A percentile compares a stretch with the other conserved stretches of the same genome.
Conservation (phyloP, 2,797 vertebrate species). For the Arnoldichthys spilopterus region DNA sequence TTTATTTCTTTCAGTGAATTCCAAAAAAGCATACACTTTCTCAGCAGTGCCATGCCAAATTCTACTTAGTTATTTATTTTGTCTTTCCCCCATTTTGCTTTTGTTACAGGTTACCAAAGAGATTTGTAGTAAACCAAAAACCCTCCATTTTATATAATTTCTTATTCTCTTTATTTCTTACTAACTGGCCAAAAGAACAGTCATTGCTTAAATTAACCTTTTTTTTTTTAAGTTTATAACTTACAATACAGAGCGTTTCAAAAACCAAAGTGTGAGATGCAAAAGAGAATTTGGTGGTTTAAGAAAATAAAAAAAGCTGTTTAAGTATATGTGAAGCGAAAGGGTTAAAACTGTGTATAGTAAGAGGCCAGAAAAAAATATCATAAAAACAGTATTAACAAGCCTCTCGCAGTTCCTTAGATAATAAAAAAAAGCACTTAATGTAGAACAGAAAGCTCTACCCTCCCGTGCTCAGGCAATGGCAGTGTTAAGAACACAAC, state of each 20-base stretch:
- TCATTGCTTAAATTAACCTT: slow-evolving; percentile 67
- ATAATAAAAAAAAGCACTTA: slow-evolving; percentile 74
- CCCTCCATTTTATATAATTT: slow-evolving; percentile 72
- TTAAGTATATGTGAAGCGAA: slow-evolving; percentile 40
- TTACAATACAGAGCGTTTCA: slow-evolving; percentile 79
- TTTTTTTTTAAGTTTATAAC: slow-evolving; percentile 63
- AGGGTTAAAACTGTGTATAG: slow-evolving; percentile 46
- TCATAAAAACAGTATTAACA: slow-evolving; percentile 67
- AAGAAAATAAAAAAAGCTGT: slow-evolving; percentile 55
- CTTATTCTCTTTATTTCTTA: slow-evolving; percentile 62
- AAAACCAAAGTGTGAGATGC: slow-evolving; percentile 81
- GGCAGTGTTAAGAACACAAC: slow-evolving; percentile 72
- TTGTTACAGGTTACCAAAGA: slow-evolving; percentile 89
- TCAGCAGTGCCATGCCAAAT: slow-evolving; percentile 82
- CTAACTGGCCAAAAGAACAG: slow-evolving; percentile 81
- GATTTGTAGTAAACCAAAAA: slow-evolving; percentile 87
- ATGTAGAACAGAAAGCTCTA: slow-evolving; percentile 59
- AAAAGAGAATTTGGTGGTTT: slow-evolving; percentile 71
- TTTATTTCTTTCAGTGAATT: slow-evolving; percentile 69
- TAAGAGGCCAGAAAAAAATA: slow-evolving; percentile 69
- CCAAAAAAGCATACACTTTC: slow-evolving; percentile 66
- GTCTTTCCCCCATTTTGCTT: slow-evolving; percentile 77
- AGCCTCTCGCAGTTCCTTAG: slow-evolving; percentile 71
- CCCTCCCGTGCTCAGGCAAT: slow-evolving; percentile 70
- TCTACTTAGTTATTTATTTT: slow-evolving; percentile 53